Evolutionary conservation across 2,113 vertebrate genomes (phyloP).

Genomic region (Jacana jacana): DNA sequence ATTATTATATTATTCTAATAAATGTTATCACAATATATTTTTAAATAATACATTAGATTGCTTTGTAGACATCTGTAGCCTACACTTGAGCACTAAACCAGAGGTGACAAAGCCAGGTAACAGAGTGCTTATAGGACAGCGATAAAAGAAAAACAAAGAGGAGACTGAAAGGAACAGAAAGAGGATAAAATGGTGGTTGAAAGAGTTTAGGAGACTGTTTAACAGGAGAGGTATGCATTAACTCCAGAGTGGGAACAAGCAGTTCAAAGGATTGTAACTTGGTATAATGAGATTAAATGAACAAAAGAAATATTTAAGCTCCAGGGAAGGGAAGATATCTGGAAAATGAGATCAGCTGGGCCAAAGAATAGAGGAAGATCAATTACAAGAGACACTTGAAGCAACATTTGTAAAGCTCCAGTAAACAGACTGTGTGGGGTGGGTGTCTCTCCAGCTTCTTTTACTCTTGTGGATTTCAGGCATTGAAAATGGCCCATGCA

Average conservation of each 20-base stretch:
- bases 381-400: background rate
- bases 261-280: background rate
- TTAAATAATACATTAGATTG: background rate
- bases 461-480: slow-evolving; percentile 46
- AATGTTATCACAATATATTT: background rate
- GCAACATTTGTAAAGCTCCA: background rate
- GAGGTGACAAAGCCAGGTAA: background rate
- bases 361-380: background rate
- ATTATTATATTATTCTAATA: background rate
- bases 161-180: background rate
- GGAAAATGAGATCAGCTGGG: background rate
- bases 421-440: background rate
- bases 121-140: background rate
- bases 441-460: background rate
- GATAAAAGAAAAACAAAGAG: background rate
- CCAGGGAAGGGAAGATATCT: background rate
- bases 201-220: background rate
- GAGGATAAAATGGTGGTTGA: background rate
- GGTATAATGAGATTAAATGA: background rate
- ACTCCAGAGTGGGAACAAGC: background rate
- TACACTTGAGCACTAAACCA: background rate
- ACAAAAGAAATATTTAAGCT: background rate
- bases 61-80: background rate
- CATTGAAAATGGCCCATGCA: slow-evolving; percentile 71
- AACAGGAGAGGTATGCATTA: background rate